phyloP scores from a whole-genome alignment of 2,888 invertebrate genomes.

The Drosophila nr. medialis region DNA sequence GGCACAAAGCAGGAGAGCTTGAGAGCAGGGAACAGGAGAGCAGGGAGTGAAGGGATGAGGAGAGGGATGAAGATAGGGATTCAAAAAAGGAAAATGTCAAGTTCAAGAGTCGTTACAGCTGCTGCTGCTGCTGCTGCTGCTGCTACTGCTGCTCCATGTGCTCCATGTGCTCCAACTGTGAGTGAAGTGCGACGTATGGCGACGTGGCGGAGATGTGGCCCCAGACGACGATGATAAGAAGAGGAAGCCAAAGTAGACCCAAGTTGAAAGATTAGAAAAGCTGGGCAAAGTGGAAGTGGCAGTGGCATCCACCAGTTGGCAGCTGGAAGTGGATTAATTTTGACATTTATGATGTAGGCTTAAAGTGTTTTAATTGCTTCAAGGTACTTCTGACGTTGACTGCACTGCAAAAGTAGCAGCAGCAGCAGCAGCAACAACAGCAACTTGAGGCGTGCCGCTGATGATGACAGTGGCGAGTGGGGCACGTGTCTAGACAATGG shows the following conservation, averaged over 20 bases:
- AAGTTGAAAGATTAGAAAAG: constrained; percentile 29
- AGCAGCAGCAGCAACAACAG: constrained; percentile 12
- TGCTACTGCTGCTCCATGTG: constrained; percentile 12
- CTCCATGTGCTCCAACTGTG: constrained; percentile 31
- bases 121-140: background rate
- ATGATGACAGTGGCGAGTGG: constrained; percentile 28
- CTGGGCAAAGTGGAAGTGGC: constrained; percentile 16
- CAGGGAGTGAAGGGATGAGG: background rate
- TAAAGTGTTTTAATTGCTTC: constrained; percentile 74
- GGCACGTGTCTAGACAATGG: constrained; percentile 55
- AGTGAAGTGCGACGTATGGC: constrained; percentile 42
- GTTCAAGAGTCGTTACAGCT: constrained; percentile 80
- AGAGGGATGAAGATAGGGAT: background rate
- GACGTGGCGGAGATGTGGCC: constrained; percentile 11
- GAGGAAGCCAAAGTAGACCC: constrained; percentile 9
- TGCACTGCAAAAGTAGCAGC: constrained; percentile 4
- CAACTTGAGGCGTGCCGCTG: constrained; percentile 6
- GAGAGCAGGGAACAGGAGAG: background rate
- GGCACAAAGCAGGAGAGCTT: constrained; percentile 6
- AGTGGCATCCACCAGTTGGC: constrained; percentile 40
- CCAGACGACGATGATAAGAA: constrained; percentile 10
- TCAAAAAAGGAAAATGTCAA: constrained; percentile 69
- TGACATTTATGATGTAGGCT: constrained; percentile 76
- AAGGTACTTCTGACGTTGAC: constrained; percentile 31
- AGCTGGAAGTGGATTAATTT: constrained; percentile 76